These are phyloP conservation scores for Gymnobelideus leadbeateri DNA, from an alignment of 2,113 vertebrate genomes.

Conservation along the genomic window DNA sequence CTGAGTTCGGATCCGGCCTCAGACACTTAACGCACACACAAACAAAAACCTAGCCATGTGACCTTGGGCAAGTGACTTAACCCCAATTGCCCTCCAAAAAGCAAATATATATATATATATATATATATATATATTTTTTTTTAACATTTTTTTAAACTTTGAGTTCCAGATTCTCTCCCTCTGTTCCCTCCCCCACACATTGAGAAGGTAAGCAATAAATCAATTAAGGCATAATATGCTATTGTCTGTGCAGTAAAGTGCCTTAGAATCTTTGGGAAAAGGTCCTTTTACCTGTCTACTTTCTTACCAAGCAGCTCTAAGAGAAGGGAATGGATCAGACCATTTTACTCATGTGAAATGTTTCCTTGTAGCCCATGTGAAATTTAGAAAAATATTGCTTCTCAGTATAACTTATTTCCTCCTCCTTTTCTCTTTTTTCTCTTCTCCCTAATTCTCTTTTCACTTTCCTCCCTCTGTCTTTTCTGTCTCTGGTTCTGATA, in stretches of 20 bases:
- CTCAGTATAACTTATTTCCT: neutral
- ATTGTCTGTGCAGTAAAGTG: neutral
- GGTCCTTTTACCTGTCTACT: neutral
- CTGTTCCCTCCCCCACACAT: neutral
- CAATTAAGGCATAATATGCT: neutral
- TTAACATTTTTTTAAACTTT: neutral
- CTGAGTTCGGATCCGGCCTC: no score
- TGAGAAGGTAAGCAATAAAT: neutral
- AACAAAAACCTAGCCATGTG: no score
- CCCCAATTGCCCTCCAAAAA: no score
- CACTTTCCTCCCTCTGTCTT: constrained; percentile 14
- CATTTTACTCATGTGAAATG: neutral
- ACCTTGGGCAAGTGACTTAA: no score
- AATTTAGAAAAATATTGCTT: neutral
- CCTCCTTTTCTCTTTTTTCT: neutral
- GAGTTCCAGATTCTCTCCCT: neutral
- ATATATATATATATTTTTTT: no score
- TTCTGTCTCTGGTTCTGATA: constrained; percentile 12
- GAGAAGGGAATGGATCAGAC: neutral
- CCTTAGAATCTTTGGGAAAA: neutral
- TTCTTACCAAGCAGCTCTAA: neutral
- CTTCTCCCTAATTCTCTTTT: neutral
- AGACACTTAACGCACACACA: no score
- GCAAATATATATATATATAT: no score
- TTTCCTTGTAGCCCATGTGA: neutral